Conservation (phyloP, 2,888 invertebrate species). For the Hirtodrosophila duncani region DNA sequence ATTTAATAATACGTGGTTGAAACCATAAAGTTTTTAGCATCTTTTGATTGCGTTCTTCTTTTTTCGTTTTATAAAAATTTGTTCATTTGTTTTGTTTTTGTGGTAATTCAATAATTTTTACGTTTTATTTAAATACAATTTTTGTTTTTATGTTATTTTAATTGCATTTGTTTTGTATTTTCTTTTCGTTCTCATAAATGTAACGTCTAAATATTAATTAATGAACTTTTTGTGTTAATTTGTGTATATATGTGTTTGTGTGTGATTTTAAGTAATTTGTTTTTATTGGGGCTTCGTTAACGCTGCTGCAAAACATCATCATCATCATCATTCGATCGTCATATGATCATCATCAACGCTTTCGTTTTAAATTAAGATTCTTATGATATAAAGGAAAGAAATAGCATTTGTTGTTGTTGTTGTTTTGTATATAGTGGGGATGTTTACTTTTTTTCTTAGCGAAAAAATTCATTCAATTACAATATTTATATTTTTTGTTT, state of each 20-base stretch:
- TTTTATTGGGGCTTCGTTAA: slow-evolving; percentile 26
- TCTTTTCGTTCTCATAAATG: slow-evolving; percentile 63
- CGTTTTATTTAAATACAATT: slow-evolving; percentile 65
- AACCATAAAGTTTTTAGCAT: too few relatives aligned
- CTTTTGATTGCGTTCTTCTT: too few relatives aligned
- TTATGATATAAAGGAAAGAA: slow-evolving; percentile 64
- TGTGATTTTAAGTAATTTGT: slow-evolving; percentile 22
- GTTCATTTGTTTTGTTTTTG: slow-evolving; percentile 42
- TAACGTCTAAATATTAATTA: slow-evolving; percentile 72
- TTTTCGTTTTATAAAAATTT: slow-evolving; percentile 35
- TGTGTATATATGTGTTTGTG: slow-evolving; percentile 32
- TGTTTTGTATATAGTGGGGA: slow-evolving; percentile 53
- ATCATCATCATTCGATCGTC: slow-evolving; percentile 7
- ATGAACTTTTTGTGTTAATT: slow-evolving; percentile 47
- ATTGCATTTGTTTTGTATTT: slow-evolving; percentile 56
- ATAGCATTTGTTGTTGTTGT: slow-evolving; percentile 29
- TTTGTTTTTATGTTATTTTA: slow-evolving; percentile 48
- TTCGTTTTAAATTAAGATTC: slow-evolving; percentile 66
- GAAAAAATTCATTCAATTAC: slow-evolving; percentile 41
- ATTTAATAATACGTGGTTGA: slow-evolving; percentile 3
- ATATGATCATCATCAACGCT: slow-evolving; percentile 28
- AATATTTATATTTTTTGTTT: slow-evolving; percentile 58
- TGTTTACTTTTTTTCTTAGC: slow-evolving; percentile 58
- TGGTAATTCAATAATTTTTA: slow-evolving; percentile 42
- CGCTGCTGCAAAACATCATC: slow-evolving; percentile 9